A percentile compares a stretch with the other conserved stretches of the same genome.
Conservation (phyloP, 2,797 vertebrate genomes). For the Buphagus erythrorhynchus region DNA sequence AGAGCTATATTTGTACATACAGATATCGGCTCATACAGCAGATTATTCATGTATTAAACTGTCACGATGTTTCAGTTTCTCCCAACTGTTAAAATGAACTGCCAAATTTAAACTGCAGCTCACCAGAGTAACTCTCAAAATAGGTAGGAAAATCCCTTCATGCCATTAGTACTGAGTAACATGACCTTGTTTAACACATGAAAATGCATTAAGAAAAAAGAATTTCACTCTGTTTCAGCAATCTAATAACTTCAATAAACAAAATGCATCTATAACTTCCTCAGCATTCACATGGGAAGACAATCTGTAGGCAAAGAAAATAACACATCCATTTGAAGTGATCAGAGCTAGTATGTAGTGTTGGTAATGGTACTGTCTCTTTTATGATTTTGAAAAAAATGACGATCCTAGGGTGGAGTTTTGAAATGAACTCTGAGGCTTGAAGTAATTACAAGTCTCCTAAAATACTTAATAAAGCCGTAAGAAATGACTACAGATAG, state of each 20-base stretch:
- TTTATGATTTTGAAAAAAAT: neutral
- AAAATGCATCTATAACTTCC: neutral
- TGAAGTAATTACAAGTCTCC: neutral
- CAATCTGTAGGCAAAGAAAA: neutral
- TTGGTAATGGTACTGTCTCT: neutral
- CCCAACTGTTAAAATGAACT: constrained; percentile 41
- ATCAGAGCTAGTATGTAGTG: rapidly evolving
- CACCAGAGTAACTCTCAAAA: constrained; percentile 53
- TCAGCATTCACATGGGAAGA: neutral
- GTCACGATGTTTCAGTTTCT: constrained; percentile 40
- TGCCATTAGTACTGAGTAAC: constrained; percentile 34
- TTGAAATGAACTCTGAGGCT: neutral
- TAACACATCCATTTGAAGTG: neutral
- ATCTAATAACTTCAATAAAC: neutral
- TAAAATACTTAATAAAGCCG: neutral
- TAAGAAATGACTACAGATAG: neutral
- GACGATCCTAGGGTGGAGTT: neutral
- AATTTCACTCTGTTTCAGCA: neutral
- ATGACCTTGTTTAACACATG: neutral
- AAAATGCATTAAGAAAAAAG: constrained; percentile 5
- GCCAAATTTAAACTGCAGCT: constrained; percentile 59
- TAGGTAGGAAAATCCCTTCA: constrained; percentile 61
- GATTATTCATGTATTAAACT: constrained; percentile 52
- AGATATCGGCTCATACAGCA: neutral
- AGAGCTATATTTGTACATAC: constrained; percentile 12